Base-by-base conservation (phyloP, 1,140 invertebrate species). In the Magallana angulata region DNA sequence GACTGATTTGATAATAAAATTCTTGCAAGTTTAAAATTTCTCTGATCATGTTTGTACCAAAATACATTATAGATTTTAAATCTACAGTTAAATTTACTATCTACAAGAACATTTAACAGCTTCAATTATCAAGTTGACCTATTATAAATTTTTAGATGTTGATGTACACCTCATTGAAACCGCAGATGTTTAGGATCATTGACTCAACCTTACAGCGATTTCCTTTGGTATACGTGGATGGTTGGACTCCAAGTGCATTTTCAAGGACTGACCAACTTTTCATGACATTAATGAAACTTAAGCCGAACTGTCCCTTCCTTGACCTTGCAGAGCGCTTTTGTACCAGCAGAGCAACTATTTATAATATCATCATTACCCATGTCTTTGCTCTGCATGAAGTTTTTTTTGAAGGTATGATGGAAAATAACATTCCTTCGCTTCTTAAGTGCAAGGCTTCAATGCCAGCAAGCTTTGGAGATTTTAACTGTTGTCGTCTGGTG, bases 401-500 rank as follows among this genome's bases (percentile, higher is more conserved):
- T 11, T 86, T 8, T 56, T 76, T 18, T 76, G 24, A 57, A 60
- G 57, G 83, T n/a, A 84, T 84, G 57, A 84, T 84, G 24, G 57
- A 59, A 57, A 76, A 86, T 16, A 81, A 81, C 16, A 80, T 86
- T 62, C 60, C 11, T 62, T 68, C 84, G 71, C 57, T 71, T 16
- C 68, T 85, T 57, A 85, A 85, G 62, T 85, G 84, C 56, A 85
- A 85, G 11, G 16, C 16, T 11, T 71, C 24, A 57, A 85, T 85
- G 64, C 59, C 85, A 56, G 14, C 48, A n/a, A 86, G 56, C 48
- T 76, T 81, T 80, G 64, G 71, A 18, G 48, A 81, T 24, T 86
- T 86, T 57, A 76, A 14, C 48, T 81, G 64, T n/a, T 80, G 64
- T 58, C 24, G 85, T 5, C 56, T 86, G 0, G 85, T 59, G 7